Base-by-base conservation (phyloP, 92 coral and sea anemone species). In the Porites rus region DNA sequence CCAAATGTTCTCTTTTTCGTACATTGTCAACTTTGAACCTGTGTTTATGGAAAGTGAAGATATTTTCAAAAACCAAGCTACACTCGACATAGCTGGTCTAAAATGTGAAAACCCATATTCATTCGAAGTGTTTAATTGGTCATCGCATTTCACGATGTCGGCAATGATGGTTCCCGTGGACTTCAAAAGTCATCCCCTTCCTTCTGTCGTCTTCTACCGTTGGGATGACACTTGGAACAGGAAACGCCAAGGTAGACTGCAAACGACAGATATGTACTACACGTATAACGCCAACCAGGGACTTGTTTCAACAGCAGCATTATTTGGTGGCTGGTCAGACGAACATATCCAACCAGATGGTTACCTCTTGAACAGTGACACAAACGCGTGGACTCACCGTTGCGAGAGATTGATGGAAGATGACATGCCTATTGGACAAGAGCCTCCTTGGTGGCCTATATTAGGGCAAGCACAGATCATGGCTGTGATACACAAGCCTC, bases 231-330 rank as follows among this genome's bases (percentile, higher is more conserved):
- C 69, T 64, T 64, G 69, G 69, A 64, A 64, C 69, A 64, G 19
- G 69, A 64, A 64, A 64, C 69, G 10, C 17, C 69, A 64, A 64
- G 69, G 69, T 64, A 64, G 69, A 64, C 69, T 64, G 69, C 69
- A 64, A 64, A 64, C 69, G 19, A 64, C 69, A 64, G 4, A 64
- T 64, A 64, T 64, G 69, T 64, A 64, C 69, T 64, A 64, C 69
- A 64, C 69, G 19, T 64, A 64, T 64, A 64, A 64, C 69, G 69
- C 69, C 69, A 64, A 64, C 19, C 69, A 64, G 69, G 69, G 69
- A 64, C 69, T 64, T 72, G 54, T 72, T 72, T 52, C 77, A 72
- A 52, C 77, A 72, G 60, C 77, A 9, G 77, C 77, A 72, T 52
- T 72, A 38, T 52, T 38, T 72, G 53, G 77, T 72, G 60, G 53